A percentile compares a stretch with the other conserved stretches of the same genome.
Evolutionary conservation across 2,797 vertebrate genomes (phyloP).

Genomic region (Tangara arthus): DNA sequence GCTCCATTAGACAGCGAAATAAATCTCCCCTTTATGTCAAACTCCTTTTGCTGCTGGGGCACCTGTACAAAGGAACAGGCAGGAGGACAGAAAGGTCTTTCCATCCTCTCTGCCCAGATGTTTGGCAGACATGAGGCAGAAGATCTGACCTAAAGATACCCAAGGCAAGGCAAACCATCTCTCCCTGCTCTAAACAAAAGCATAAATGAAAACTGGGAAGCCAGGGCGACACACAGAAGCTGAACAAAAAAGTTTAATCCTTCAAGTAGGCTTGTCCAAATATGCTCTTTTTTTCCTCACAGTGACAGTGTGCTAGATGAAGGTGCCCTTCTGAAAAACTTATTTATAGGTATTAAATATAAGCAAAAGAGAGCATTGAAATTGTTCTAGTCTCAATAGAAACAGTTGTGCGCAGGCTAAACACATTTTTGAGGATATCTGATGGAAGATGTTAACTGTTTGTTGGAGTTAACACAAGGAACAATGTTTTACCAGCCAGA

Average conservation of each 20-base stretch:
- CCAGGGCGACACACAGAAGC: neutral
- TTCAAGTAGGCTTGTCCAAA: neutral
- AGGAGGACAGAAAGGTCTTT: neutral
- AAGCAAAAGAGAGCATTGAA: neutral
- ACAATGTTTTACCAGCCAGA: neutral
- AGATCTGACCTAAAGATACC: neutral
- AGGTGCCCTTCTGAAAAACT: neutral
- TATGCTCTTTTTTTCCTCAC: neutral
- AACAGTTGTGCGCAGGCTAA: neutral
- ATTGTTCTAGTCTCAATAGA: neutral
- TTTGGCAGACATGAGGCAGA: neutral
- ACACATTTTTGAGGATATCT: neutral
- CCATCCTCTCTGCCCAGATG: neutral
- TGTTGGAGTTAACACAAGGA: neutral
- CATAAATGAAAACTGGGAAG: neutral
- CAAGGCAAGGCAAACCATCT: neutral
- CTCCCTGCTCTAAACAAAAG: neutral
- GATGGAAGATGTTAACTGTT: neutral
- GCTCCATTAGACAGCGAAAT: neutral
- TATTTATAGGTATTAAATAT: neutral
- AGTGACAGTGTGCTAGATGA: neutral
- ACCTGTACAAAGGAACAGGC: neutral
- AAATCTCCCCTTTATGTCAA: neutral
- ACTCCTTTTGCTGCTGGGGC: neutral
- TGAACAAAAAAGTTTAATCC: neutral